phyloP scores from a whole-genome alignment of 2,888 invertebrate species.

The Drosophila atripex region DNA sequence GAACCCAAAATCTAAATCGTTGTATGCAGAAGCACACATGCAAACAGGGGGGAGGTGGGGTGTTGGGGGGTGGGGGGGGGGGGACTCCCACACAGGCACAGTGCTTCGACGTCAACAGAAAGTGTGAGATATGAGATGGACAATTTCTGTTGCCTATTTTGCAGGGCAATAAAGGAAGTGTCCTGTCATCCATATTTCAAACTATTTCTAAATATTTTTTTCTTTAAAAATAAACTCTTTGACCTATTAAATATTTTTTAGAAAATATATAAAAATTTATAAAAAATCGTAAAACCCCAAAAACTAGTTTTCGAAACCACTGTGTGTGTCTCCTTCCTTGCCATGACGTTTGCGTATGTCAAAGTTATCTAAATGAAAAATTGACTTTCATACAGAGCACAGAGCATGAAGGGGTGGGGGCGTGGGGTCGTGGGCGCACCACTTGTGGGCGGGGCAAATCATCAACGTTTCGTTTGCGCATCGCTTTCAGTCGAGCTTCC shows the following conservation, averaged over 20 bases:
- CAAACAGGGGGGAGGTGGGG: slow-evolving; percentile 2
- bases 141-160: not conserved
- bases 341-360: slow-evolving; percentile 77
- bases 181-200: not conserved
- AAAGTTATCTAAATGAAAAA: slow-evolving; percentile 79
- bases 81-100: slow-evolving; percentile 11
- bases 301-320: not conserved
- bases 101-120: slow-evolving; percentile 3
- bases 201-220: too few species aligned
- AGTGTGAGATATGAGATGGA: not conserved
- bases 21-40: slow-evolving; percentile 54
- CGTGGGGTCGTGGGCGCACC: slow-evolving; percentile 4
- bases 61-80: not conserved
- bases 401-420: slow-evolving; percentile 15
- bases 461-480: slow-evolving; percentile 56
- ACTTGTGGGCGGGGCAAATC: slow-evolving; percentile 49
- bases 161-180: not conserved
- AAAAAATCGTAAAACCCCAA: not conserved
- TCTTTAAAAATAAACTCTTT: too few species aligned
- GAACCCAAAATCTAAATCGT: slow-evolving; percentile 72
- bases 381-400: slow-evolving; percentile 70
- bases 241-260: too few species aligned
- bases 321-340: slow-evolving; percentile 24
- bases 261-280: not conserved
- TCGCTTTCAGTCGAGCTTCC: slow-evolving; percentile 66